A percentile compares a stretch with the other conserved stretches of the same genome.
phyloP scores from a whole-genome alignment of 2,888 invertebrate genomes.

The Dusona sp. region DNA sequence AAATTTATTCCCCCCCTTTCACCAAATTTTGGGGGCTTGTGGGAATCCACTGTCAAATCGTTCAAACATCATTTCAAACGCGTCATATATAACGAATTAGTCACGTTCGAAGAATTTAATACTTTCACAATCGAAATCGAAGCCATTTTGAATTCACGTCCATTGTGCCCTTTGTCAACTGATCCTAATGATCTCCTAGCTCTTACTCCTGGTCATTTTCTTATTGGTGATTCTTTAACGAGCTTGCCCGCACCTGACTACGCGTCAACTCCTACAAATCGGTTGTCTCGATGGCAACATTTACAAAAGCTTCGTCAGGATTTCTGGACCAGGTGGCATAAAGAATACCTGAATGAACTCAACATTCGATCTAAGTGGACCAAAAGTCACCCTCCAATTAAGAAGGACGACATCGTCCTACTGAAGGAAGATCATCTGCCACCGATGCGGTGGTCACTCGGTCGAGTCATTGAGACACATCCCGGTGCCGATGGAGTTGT shows the following conservation, averaged over 20 bases:
- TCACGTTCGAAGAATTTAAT: slow-evolving; percentile 71
- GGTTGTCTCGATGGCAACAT: slow-evolving; percentile 68
- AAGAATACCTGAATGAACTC: slow-evolving; percentile 64
- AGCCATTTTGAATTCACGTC: slow-evolving; percentile 68
- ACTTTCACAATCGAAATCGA: slow-evolving; percentile 64
- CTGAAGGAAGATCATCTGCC: slow-evolving; percentile 2
- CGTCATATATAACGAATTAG: slow-evolving; percentile 19
- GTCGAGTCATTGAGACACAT: background rate
- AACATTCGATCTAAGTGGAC: slow-evolving; percentile 65
- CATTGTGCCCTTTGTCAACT: slow-evolving; percentile 63
- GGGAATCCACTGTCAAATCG: slow-evolving; percentile 32
- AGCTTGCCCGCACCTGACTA: slow-evolving; percentile 52
- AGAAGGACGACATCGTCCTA: background rate
- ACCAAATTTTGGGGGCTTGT: background rate
- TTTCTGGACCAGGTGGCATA: slow-evolving; percentile 64
- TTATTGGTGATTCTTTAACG: slow-evolving; percentile 66
- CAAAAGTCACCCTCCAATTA: background rate
- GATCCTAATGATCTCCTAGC: slow-evolving; percentile 64
- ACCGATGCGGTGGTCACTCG: background rate
- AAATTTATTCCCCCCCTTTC: background rate
- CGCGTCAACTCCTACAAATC: slow-evolving; percentile 23
- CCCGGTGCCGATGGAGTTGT: background rate
- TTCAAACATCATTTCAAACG: slow-evolving; percentile 59
- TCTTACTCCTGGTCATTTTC: slow-evolving; percentile 66
- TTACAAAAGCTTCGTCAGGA: slow-evolving; percentile 64